phyloP scores from a whole-genome alignment of 2,797 vertebrate species.

The Numenius phaeopus region DNA sequence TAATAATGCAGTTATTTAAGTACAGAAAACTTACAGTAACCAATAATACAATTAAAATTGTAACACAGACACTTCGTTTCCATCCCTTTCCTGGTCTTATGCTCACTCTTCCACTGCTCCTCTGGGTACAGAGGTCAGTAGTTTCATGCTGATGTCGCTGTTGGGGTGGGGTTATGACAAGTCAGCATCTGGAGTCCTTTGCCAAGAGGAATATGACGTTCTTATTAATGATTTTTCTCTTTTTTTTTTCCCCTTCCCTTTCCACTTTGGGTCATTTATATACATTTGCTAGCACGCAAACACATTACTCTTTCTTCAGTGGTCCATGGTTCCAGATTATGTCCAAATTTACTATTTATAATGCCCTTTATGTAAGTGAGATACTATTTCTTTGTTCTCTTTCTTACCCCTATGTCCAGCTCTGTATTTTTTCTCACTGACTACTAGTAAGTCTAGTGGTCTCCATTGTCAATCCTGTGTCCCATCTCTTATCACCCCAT shows the following conservation, averaged over 20 bases:
- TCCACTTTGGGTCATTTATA: neutral
- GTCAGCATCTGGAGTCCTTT: neutral
- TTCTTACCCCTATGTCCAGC: neutral
- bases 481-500: too few relatives aligned
- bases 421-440: neutral
- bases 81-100: neutral
- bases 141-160: neutral
- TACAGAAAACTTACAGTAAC: neutral
- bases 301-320: neutral
- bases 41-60: neutral
- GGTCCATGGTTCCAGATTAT: neutral
- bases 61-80: neutral
- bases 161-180: neutral
- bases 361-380: neutral
- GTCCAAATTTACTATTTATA: neutral
- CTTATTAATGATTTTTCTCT: neutral
- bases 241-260: neutral
- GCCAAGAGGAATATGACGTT: neutral
- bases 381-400: neutral
- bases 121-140: neutral
- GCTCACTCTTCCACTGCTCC: neutral
- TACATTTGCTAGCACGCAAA: neutral
- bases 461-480: neutral
- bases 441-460: neutral
- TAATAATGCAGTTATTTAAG: neutral